Conservation (phyloP, 2,888 invertebrate genomes). For the Drosophila fulvimacula region DNA sequence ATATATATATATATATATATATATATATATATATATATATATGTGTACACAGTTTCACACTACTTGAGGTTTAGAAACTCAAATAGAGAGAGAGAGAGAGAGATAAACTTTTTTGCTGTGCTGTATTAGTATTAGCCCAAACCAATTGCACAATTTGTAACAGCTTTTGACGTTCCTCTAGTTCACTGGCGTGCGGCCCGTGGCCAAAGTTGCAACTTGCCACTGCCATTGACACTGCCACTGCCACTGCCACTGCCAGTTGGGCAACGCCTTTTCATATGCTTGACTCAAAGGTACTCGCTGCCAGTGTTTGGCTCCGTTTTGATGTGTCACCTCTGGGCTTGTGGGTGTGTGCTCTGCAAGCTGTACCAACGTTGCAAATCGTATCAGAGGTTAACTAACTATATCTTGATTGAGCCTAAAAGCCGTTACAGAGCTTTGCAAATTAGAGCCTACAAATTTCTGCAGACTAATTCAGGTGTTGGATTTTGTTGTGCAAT, state of each 20-base stretch:
- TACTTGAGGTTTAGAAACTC: constrained; percentile 35
- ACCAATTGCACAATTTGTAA: constrained; percentile 78
- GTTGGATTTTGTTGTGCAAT: constrained; percentile 3
- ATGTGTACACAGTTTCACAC: constrained; percentile 16
- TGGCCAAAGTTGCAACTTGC: constrained; percentile 40
- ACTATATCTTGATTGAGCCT: constrained; percentile 25
- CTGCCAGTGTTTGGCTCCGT: constrained; percentile 3
- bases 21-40: not conserved
- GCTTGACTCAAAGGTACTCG: constrained; percentile 21
- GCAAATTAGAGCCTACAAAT: constrained; percentile 8
- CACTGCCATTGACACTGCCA: constrained; percentile 35
- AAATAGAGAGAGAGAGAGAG: constrained; percentile 35
- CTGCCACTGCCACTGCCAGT: constrained; percentile 4
- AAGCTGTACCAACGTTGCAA: constrained; percentile 21
- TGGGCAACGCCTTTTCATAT: constrained; percentile 54
- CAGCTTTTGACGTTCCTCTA: constrained; percentile 70
- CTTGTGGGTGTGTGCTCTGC: constrained; percentile 54
- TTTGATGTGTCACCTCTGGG: constrained; percentile 60
- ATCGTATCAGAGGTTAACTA: constrained; percentile 32
- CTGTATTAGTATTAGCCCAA: constrained; percentile 69
- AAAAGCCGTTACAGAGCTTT: not conserved
- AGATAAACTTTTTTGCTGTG: constrained; percentile 17
- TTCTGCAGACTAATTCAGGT: constrained; percentile 15
- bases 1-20: no score
- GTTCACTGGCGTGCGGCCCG: constrained; percentile 37